Conservation (phyloP, 2,888 invertebrate species). For the Peribatodes rhomboidaria region DNA sequence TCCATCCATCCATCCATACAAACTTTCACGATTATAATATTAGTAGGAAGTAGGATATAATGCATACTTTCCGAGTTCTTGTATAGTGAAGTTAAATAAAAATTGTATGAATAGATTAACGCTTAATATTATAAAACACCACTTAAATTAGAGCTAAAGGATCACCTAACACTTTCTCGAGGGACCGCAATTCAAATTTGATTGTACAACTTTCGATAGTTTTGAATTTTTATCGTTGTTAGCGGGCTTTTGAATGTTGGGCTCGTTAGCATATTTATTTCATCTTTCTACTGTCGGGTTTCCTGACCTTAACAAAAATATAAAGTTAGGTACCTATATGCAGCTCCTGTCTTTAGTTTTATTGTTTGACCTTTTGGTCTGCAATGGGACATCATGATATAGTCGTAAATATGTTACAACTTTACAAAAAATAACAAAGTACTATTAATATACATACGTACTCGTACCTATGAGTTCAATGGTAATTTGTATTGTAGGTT, state of each 20-base stretch:
- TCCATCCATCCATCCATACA: too few relatives aligned
- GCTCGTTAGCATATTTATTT: constrained; percentile 27
- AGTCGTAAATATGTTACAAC: neutral
- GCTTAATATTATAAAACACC: constrained; percentile 18
- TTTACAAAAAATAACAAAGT: too few relatives aligned
- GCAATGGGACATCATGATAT: too few relatives aligned
- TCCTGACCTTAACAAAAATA: constrained; percentile 16
- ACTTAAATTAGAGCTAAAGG: constrained; percentile 26
- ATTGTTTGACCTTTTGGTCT: too few relatives aligned
- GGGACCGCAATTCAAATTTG: constrained; percentile 39
- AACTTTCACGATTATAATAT: too few relatives aligned
- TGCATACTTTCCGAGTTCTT: too few relatives aligned
- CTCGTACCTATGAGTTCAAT: neutral
- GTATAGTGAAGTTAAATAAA: too few relatives aligned
- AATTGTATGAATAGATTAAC: neutral
- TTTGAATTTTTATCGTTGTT: constrained; percentile 32
- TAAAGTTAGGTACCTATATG: neutral
- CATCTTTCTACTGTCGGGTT: constrained; percentile 12
- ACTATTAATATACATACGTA: neutral
- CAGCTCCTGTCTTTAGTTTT: too few relatives aligned
- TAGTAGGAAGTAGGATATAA: too few relatives aligned
- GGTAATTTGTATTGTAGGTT: too few relatives aligned
- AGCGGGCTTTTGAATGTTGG: constrained; percentile 13
- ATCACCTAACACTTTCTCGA: constrained; percentile 41
- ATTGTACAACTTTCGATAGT: constrained; percentile 47